Base-by-base conservation (phyloP, 2,113 vertebrate genomes). In the Crotalus horridus region DNA sequence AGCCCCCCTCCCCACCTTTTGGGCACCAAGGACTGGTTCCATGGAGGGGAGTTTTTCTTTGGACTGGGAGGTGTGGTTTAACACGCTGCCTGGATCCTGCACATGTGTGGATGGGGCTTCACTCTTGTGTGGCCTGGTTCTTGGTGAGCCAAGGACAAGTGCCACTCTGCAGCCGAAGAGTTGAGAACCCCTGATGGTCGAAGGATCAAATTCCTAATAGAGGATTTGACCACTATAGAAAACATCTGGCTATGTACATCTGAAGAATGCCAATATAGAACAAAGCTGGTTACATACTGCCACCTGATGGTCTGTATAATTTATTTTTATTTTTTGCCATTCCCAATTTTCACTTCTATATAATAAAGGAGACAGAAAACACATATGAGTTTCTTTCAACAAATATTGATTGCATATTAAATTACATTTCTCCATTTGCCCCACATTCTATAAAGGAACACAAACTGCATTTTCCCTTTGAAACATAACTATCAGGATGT, bases 101-200 rank as follows among this genome's bases (percentile, higher is more conserved):
- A 29, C 12, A 11, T 64, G 61, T 5, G 4, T 69, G 61, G 24
- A 4, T 69, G 61, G 61, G 29, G 29, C 10, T 69, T 69, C 61
- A 6, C n/a, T 69, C 12, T n/a, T 69, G 11, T 6, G 4, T 69
- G 29, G 61, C 4, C 29, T 1, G 1, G 29, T 69, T 69, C 61
- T n/a, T 69, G 61, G 11, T n/a, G 11, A 29, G 61, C 61, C 26
- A 64, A 5, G 26, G 61, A 12, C 8, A 13, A 4, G 61, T 64
- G 29, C 26, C 1, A 0, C 61, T 64, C 61, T 0, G 0, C 29
- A 29, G 29, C 29, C 61, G 0, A 0, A 0, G 2, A 29, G 12
- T 69, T 69, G 29, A 4, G 29, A 69, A n/a, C 61, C 11, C 29
- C 61, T 69, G 61, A 69, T 81, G 33, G 15, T 3, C 39, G 33